Conservation (phyloP, 2,113 vertebrate species). For the Cyanocitta stelleri region DNA sequence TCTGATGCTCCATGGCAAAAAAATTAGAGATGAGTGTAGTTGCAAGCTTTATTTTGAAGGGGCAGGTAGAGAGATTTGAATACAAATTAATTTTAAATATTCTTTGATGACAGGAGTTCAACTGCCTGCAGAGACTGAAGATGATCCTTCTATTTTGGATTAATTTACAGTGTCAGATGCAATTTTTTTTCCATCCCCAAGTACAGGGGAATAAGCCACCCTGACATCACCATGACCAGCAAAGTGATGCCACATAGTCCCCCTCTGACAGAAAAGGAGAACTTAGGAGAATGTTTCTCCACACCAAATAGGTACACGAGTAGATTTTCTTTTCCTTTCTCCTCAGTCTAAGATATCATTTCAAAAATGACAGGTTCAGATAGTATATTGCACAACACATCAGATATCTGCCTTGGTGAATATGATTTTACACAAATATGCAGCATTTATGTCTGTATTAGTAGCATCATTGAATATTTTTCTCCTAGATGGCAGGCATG, state of each 20-base stretch:
- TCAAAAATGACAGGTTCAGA: conserved; percentile 37
- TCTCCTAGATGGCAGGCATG: conserved; percentile 21
- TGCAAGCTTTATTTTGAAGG: not conserved
- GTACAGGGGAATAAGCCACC: not conserved
- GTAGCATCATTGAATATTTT: conserved; percentile 13
- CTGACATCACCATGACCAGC: not conserved
- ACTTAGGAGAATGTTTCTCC: not conserved
- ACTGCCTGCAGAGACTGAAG: not conserved
- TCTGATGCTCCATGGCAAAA: not conserved
- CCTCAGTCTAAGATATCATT: not conserved
- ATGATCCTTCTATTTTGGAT: not conserved
- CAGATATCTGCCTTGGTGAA: conserved; percentile 19
- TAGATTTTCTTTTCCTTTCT: not conserved
- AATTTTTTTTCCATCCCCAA: not conserved
- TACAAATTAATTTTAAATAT: not conserved
- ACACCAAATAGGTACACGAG: not conserved
- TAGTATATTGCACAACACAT: conserved; percentile 40
- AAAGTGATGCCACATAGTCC: not conserved
- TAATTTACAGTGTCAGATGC: not conserved
- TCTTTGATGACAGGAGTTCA: not conserved
- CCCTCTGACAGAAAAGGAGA: not conserved
- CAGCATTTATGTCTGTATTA: conserved; percentile 29
- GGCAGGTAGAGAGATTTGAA: not conserved
- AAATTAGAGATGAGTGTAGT: not conserved
- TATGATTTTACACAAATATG: conserved; percentile 41